Percentiles rank a stretch among this genome's conserved stretches.
phyloP scores from a whole-genome alignment of 2,888 invertebrate species.

The Coelopa pilipes region DNA sequence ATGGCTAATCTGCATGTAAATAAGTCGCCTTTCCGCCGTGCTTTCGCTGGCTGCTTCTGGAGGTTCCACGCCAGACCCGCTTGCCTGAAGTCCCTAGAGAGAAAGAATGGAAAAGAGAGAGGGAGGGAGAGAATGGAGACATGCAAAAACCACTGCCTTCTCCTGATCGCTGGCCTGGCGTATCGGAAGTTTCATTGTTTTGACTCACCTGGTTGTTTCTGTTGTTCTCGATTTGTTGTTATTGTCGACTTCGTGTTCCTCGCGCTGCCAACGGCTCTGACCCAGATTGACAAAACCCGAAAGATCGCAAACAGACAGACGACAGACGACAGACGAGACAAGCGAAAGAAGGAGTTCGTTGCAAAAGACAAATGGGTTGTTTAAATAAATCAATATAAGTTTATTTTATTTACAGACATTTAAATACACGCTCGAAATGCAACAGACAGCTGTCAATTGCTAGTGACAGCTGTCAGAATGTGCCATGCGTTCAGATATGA shows the following conservation, averaged over 20 bases:
- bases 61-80: no score
- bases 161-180: no score
- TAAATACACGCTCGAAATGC: constrained; percentile 32
- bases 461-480: constrained; percentile 22
- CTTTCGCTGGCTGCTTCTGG: no score
- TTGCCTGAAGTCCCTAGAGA: no score
- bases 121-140: no score
- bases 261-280: neutral
- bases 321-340: neutral
- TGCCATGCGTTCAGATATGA: neutral
- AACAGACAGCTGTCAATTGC: constrained; percentile 25
- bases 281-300: neutral
- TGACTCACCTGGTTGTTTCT: no score
- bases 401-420: constrained; percentile 34
- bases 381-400: constrained; percentile 12
- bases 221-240: neutral
- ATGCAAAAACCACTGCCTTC: no score
- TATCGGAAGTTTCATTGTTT: no score
- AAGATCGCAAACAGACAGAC: neutral
- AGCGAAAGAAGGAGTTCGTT: neutral
- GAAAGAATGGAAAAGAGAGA: no score
- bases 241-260: neutral
- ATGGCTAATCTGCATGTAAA: no score
- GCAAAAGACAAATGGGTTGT: constrained; percentile 3
- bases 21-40: no score